Percentiles rank a stretch among this genome's conserved stretches.
Evolutionary conservation across 2,888 invertebrate species (phyloP).

Genomic region (Geophilus truncorum): DNA sequence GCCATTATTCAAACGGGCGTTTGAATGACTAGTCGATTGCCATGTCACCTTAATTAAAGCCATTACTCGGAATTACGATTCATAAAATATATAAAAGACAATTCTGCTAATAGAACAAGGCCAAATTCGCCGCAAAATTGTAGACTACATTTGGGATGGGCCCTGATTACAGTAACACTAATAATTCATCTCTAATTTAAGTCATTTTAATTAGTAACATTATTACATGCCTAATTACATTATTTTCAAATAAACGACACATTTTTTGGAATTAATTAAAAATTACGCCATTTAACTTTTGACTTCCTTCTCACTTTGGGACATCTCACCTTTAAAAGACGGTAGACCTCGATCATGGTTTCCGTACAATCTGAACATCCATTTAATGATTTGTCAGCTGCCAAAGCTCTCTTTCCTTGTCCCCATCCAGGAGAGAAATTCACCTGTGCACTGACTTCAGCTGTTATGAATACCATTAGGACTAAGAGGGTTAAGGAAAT

Average conservation of each 20-base stretch:
- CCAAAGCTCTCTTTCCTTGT: neutral
- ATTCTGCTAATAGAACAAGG: neutral
- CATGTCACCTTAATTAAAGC: neutral
- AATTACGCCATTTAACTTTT: neutral
- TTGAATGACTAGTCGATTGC: neutral
- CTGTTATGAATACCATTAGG: neutral
- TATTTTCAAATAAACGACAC: too few relatives aligned
- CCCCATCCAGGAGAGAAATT: neutral
- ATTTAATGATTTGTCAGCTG: neutral
- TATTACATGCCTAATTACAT: neutral
- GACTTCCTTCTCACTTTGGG: neutral
- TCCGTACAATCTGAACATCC: neutral
- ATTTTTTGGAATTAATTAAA: neutral
- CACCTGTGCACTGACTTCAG: neutral
- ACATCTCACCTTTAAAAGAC: neutral
- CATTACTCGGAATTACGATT: neutral
- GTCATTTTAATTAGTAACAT: neutral
- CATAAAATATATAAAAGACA: neutral
- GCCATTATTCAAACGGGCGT: neutral
- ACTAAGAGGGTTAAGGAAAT: neutral
- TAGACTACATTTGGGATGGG: neutral
- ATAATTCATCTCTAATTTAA: neutral
- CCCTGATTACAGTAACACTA: neutral
- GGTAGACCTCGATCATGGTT: neutral
- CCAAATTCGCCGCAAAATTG: neutral